Percentiles rank a stretch among this genome's conserved stretches.
phyloP scores from a whole-genome alignment of 2,113 vertebrate species.

The Psophia crepitans region DNA sequence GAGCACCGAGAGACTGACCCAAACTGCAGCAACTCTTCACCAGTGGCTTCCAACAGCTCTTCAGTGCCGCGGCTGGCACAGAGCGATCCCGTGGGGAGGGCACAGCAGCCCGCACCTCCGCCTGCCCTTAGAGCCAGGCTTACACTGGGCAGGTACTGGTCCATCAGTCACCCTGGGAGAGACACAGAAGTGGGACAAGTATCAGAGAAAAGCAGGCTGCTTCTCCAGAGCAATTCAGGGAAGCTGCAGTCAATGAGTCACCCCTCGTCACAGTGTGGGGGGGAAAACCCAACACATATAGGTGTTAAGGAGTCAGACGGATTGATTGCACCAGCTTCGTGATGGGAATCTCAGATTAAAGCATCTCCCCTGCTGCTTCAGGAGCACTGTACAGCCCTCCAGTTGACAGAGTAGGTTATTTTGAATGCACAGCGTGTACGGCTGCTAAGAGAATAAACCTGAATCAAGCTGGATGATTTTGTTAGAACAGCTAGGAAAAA shows the following conservation, averaged over 20 bases:
- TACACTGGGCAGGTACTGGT: not conserved
- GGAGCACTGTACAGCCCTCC: not conserved
- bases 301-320: not conserved
- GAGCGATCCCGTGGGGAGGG: not conserved
- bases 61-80: not conserved
- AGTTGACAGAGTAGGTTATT: not conserved
- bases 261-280: not conserved
- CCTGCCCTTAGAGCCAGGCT: not conserved
- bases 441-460: not conserved
- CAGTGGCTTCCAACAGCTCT: not conserved
- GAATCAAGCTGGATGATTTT: not conserved
- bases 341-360: not conserved
- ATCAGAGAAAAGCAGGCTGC: not conserved
- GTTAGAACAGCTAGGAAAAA: not conserved
- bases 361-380: constrained; percentile 12
- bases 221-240: not conserved
- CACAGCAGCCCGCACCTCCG: not conserved
- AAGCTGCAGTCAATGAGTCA: not conserved
- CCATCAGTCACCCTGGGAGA: not conserved
- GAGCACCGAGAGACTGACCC: not conserved
- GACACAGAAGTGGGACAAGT: not conserved
- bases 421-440: not conserved
- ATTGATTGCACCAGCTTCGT: not conserved
- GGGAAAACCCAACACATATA: accelerated
- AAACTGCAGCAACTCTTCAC: not conserved